Evolutionary conservation across 2,113 vertebrate genomes (phyloP), one percentile per base, ranked within the genome.

Genomic region (Catharus bicknelli): DNA sequence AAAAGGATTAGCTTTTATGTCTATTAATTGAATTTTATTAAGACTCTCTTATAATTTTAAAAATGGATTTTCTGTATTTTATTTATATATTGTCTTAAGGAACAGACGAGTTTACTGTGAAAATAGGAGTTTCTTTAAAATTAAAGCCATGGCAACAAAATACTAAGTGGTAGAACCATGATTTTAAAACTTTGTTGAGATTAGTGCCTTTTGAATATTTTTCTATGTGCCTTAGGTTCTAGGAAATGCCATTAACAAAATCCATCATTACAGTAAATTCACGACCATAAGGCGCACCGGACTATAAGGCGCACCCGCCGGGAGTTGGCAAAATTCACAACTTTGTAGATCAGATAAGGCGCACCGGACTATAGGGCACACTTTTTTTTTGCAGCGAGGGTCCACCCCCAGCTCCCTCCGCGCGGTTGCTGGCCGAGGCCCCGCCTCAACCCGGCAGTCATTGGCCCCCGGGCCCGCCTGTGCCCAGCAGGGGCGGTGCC

Each of bases 1-100:
- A 38, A 86, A 92, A 69, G 32, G 36, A 93, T 93, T 95, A 85
- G 19, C 53, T 92, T 73, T 92, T 91, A 88, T 90, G 43, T 85
- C 69, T 77, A 51, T 55, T 95, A 96, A 90, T 72, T 85, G 83
- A 75, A 62, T 78, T 93, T 96, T 95, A 45, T 79, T 75, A 72
- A 80, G 42, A 83, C 57, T 7, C 16, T 86, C 40, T 87, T 30
- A 53, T 83, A 64, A 83, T 82, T 91, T 45, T 86, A 19, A 72
- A 91, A 85, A 62, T 73, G 30, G 16, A 26, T 4, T 47, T 88
- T 86, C 47, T 27, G 3, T 38, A 36, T 83, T 95, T 82, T 43
- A 27, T 75, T 92, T 96, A 87, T 82, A 29, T 57, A 40, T 50
- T 79, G 11, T 76, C 51, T 74, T 87, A 67, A 70, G 77, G 74